Base-by-base conservation (phyloP, 2,888 invertebrate genomes). In the Linnaemya vulpina region DNA sequence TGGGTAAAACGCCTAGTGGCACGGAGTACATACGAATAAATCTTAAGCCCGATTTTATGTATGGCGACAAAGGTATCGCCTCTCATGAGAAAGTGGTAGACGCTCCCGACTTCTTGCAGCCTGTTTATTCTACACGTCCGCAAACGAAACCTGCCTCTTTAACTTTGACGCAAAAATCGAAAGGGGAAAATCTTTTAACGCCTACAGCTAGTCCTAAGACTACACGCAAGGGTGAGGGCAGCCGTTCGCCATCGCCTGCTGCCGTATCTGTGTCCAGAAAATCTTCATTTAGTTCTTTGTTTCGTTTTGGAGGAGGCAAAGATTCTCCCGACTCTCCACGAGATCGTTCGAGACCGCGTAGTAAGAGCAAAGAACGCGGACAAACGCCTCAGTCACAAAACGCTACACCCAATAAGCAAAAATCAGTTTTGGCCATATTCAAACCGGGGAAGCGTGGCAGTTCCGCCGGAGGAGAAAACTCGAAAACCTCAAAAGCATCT, bases 281-380 rank as follows among this genome's bases (percentile, higher is more conserved):
- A 91, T 96, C 96, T 88, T 97, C 96, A 43, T 96, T 97, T 90
- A 95, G 96, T 80, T 96, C 96, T 4, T 92, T 97, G 58, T 97
- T 97, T 43, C 91, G 91, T 0, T 86, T 91, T 70, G 90, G 86
- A 3, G 83, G 77, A 89, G 95, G 96, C 86, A 95, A 95, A 87
- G 96, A 92, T 55, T 92, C 92, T 0, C 92, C 92, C 1, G 92
- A 92, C 53, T 92, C 92, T 3, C 92, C 92, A 0, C 90, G 92
- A 3, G 92, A 93, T 63, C 88, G 90, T 38, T 90, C 91, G 51
- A 93, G 95, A 1, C 91, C 93, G 30, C 93, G 95, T 38, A 94
- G 95, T 73, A 93, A 95, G 73, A 95, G 95, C 88, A 95, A 95
- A 91, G 95, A 95, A 88, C 93, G 95, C 25, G 85, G 85, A 1